phyloP scores from a whole-genome alignment of 2,888 invertebrate species.

The Gymnoscelis rufifasciata region DNA sequence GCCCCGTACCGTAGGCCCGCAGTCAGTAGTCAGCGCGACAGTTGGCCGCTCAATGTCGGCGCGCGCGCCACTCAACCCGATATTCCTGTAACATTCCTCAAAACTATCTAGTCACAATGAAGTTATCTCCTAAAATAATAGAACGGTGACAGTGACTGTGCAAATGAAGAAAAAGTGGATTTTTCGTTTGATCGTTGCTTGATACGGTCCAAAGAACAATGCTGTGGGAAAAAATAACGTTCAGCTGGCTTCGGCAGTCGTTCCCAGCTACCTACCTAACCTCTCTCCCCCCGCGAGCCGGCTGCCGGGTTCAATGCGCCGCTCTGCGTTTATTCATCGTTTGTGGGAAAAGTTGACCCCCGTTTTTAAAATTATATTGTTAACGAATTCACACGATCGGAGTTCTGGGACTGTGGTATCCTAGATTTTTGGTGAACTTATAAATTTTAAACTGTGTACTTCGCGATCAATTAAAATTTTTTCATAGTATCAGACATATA shows the following conservation, averaged over 20 bases:
- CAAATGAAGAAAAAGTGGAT: slow-evolving; percentile 49
- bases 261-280: slow-evolving; percentile 76
- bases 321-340: slow-evolving; percentile 78
- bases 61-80: slow-evolving; percentile 61
- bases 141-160: slow-evolving; percentile 43
- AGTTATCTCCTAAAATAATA: slow-evolving; percentile 41
- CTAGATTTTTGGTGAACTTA: slow-evolving; percentile 36
- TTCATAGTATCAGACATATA: too few relatives aligned
- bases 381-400: slow-evolving; percentile 76
- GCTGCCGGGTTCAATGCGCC: slow-evolving; percentile 78
- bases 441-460: slow-evolving; percentile 5
- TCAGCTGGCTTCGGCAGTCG: slow-evolving; percentile 78
- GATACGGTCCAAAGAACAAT: slow-evolving; percentile 78
- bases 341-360: slow-evolving; percentile 80
- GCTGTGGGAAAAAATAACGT: slow-evolving; percentile 81
- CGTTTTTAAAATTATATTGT: slow-evolving; percentile 73
- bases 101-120: slow-evolving; percentile 59
- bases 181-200: slow-evolving; percentile 51
- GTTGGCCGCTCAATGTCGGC: slow-evolving; percentile 68
- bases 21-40: slow-evolving; percentile 60
- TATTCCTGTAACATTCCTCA: slow-evolving; percentile 53
- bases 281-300: slow-evolving; percentile 71
- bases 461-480: neutral
- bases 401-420: slow-evolving; percentile 57
- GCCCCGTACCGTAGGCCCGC: slow-evolving; percentile 44